phyloP scores from a whole-genome alignment of 2,888 invertebrate genomes.

The Oxytorus armatus region DNA sequence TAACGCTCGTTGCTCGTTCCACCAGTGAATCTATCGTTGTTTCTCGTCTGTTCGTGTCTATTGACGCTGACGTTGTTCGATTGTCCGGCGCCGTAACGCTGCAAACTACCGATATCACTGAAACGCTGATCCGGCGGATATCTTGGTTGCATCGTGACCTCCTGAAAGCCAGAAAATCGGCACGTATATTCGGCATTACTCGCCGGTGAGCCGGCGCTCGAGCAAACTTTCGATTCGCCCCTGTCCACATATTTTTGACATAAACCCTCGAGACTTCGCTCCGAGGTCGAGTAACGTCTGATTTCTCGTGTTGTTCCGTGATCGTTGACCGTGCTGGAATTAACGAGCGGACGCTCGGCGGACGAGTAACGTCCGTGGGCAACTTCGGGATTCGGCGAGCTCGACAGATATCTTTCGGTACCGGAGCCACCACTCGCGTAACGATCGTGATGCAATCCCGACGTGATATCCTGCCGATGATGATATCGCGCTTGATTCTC shows the following conservation, averaged over 20 bases:
- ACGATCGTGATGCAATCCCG: slow-evolving; percentile 76
- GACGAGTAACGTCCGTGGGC: slow-evolving; percentile 80
- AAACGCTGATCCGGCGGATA: slow-evolving; percentile 77
- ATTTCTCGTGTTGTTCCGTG: slow-evolving; percentile 58
- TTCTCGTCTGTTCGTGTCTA: slow-evolving; percentile 75
- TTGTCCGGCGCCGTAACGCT: slow-evolving; percentile 72
- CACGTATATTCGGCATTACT: slow-evolving; percentile 71
- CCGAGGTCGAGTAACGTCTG: slow-evolving; percentile 73
- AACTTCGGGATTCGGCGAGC: slow-evolving; percentile 79
- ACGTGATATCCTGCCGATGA: slow-evolving; percentile 66
- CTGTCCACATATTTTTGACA: slow-evolving; percentile 80
- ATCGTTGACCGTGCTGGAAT: slow-evolving; percentile 41
- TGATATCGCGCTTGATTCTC: slow-evolving; percentile 71
- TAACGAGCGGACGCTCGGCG: slow-evolving; percentile 74
- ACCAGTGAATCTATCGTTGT: slow-evolving; percentile 75
- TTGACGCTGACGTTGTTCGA: slow-evolving; percentile 20
- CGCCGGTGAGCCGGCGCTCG: slow-evolving; percentile 77
- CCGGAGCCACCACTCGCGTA: slow-evolving; percentile 72
- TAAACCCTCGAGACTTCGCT: slow-evolving; percentile 75
- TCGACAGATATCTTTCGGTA: slow-evolving; percentile 78
- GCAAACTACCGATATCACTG: slow-evolving; percentile 77
- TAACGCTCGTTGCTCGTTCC: slow-evolving; percentile 76
- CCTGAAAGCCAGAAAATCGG: slow-evolving; percentile 77
- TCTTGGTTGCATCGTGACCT: slow-evolving; percentile 74
- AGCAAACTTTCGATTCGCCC: slow-evolving; percentile 63